Conservation (phyloP, 2,888 invertebrate species). For the Caprella mutica region DNA sequence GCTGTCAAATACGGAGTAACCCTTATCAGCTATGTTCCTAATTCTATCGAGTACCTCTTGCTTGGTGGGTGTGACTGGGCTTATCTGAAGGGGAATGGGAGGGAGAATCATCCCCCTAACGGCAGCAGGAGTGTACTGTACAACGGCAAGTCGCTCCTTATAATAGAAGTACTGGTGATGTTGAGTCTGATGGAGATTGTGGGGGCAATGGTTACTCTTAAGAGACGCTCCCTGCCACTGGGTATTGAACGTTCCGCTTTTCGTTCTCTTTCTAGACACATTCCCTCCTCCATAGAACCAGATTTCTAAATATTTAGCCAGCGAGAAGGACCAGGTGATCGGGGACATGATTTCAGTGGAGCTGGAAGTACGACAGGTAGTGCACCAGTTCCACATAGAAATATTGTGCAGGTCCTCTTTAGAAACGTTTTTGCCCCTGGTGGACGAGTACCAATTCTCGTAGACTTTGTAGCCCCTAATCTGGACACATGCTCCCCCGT, state of each 20-base stretch:
- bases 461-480: not conserved
- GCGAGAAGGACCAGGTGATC: constrained; percentile 72
- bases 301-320: constrained; percentile 77
- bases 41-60: constrained; percentile 23
- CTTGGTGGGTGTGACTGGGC: constrained; percentile 14
- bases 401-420: not conserved
- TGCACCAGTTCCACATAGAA: constrained; percentile 3
- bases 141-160: not conserved
- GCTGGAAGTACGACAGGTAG: not conserved
- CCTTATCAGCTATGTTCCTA: constrained; percentile 25
- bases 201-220: constrained; percentile 2
- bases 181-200: not conserved
- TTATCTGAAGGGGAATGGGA: constrained; percentile 18
- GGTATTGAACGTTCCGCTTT: too few species aligned
- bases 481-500: not conserved
- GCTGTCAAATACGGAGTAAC: constrained; percentile 28
- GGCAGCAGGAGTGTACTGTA: not conserved
- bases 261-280: too few species aligned
- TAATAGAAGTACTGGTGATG: constrained; percentile 9
- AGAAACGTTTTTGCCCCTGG: not conserved
- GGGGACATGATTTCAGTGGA: constrained; percentile 3
- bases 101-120: constrained; percentile 25
- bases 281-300: constrained; percentile 23
- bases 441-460: too few species aligned
- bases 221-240: too few species aligned